Percentiles rank a stretch among this genome's conserved stretches.
Conservation (phyloP, 2,797 vertebrate species). For the Pelodytes ibericus region DNA sequence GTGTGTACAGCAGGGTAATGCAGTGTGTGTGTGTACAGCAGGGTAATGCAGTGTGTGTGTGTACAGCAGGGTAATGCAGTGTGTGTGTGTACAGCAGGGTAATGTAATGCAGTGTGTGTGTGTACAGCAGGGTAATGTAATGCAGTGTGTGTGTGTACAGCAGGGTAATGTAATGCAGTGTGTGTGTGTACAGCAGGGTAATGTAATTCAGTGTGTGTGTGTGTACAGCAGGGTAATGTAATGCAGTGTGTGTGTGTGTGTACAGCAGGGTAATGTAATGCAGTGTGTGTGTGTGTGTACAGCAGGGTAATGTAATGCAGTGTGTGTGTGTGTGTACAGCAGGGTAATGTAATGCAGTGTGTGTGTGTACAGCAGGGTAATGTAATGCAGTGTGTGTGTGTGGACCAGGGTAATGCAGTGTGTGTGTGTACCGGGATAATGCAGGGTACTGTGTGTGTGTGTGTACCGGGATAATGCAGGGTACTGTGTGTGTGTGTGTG, state of each 20-base stretch:
- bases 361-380: no score
- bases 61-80: background rate
- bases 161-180: background rate
- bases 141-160: background rate
- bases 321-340: background rate
- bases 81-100: background rate
- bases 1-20: no score
- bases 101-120: background rate
- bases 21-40: background rate
- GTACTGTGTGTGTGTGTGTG: background rate
- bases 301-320: background rate
- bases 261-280: background rate
- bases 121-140: background rate
- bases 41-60: background rate
- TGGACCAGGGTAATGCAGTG: no score
- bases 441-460: background rate
- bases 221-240: no score
- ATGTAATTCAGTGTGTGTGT: background rate
- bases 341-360: no score
- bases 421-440: background rate
- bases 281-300: background rate
- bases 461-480: background rate
- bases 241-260: background rate
- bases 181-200: no score
- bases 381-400: no score